Conservation (phyloP, 2,797 vertebrate species). For the Lepus oiostolus region DNA sequence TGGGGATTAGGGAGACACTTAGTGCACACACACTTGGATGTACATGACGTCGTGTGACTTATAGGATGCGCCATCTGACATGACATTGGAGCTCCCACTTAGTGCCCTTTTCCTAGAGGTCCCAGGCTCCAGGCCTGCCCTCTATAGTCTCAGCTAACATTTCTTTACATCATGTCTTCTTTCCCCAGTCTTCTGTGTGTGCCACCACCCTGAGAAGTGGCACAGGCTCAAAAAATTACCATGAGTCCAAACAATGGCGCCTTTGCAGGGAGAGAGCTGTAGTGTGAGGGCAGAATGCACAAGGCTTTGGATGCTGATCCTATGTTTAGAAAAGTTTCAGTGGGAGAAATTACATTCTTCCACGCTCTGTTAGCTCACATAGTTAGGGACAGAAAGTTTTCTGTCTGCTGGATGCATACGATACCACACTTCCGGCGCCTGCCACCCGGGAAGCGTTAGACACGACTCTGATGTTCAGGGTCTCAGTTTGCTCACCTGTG, state of each 20-base stretch:
- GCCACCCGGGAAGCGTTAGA: background rate
- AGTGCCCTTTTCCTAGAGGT: background rate
- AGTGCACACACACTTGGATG: too few relatives aligned
- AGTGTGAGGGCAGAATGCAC: background rate
- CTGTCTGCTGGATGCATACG: background rate
- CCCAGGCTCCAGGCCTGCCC: background rate
- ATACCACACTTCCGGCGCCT: background rate
- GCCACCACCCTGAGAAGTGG: background rate
- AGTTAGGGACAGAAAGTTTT: slow-evolving; percentile 1
- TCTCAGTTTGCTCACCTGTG: background rate
- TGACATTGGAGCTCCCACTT: background rate
- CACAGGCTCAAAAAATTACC: background rate
- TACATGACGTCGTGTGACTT: background rate
- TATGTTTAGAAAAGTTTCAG: slow-evolving; percentile 5
- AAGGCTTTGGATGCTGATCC: background rate
- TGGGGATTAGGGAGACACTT: slow-evolving; percentile 22
- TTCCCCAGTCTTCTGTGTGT: background rate
- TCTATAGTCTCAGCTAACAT: background rate
- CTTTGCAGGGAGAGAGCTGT: background rate
- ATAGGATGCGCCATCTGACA: background rate
- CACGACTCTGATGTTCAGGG: background rate
- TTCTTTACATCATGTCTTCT: background rate
- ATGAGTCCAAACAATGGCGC: background rate
- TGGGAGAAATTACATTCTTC: background rate
- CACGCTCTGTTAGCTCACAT: background rate